Conservation (phyloP, 2,888 invertebrate genomes). For the Cerceris rybyensis region DNA sequence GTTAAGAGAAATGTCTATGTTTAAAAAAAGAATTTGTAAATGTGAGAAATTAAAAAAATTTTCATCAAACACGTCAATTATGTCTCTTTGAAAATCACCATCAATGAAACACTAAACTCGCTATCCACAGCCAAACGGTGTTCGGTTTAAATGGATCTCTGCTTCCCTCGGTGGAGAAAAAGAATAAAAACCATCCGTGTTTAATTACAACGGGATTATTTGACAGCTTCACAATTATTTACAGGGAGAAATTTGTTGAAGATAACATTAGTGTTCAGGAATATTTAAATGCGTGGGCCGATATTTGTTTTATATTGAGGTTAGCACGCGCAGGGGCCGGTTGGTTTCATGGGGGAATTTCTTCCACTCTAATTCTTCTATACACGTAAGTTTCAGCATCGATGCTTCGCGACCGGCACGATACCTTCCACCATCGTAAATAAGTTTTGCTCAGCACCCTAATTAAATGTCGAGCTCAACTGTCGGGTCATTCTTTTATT, state of each 20-base stretch:
- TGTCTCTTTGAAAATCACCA: too few species aligned
- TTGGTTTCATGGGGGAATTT: constrained; percentile 38
- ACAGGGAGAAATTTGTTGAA: constrained; percentile 3
- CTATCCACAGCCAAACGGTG: too few species aligned
- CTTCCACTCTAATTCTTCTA: constrained; percentile 45
- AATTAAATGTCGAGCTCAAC: constrained; percentile 34
- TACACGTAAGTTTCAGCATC: constrained; percentile 35
- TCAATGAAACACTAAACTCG: too few species aligned
- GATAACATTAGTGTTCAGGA: too few species aligned
- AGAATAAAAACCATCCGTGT: background rate
- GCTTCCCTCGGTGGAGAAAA: background rate
- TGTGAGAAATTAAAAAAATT: too few species aligned
- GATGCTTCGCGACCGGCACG: constrained; percentile 19
- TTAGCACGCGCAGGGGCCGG: constrained; percentile 13
- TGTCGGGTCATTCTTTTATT: constrained; percentile 5
- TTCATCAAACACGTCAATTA: too few species aligned
- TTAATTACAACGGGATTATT: constrained; percentile 3
- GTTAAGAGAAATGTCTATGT: too few species aligned
- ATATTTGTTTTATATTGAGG: constrained; percentile 20
- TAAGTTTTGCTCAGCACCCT: constrained; percentile 12
- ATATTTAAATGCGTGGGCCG: constrained; percentile 6
- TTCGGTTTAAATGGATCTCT: too few species aligned
- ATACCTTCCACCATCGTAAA: constrained; percentile 24
- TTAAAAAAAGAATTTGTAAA: too few species aligned
- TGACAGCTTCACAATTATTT: background rate